A percentile compares a stretch with the other conserved stretches of the same genome.
These are phyloP conservation scores for Macrobrachium rosenbergii DNA, from an alignment of 1,140 invertebrate genomes.

Conservation along the genomic window DNA sequence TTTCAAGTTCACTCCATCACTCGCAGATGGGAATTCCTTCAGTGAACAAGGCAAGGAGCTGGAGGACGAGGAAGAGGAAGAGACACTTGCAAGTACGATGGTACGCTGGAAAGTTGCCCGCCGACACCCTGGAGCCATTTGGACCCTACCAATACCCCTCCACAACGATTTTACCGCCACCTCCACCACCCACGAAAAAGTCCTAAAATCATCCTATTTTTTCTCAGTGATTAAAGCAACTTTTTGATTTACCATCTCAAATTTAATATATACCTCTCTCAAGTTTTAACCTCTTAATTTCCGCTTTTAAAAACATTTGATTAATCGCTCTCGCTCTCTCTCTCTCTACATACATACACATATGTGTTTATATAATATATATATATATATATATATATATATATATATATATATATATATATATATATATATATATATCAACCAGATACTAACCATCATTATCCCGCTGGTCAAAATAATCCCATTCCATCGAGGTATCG, in stretches of 20 bases:
- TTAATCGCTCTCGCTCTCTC: not conserved
- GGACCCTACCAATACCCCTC: not conserved
- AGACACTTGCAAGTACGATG: not conserved
- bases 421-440: not conserved
- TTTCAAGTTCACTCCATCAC: not conserved
- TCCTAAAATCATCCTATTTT: not conserved
- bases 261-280: not conserved
- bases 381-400: too few species aligned
- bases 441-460: not conserved
- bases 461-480: conserved; percentile 54
- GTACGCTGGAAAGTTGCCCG: conserved; percentile 33
- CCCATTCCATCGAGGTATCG: conserved; percentile 59
- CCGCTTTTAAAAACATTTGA: too few species aligned
- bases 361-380: too few species aligned
- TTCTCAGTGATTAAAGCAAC: too few species aligned
- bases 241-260: not conserved
- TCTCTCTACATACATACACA: not conserved
- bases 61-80: conserved; percentile 24
- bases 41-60: not conserved
- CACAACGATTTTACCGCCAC: not conserved
- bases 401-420: too few species aligned
- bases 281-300: too few species aligned
- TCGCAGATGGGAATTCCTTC: not conserved
- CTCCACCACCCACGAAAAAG: not conserved
- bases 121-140: conserved; percentile 38